phyloP scores from a whole-genome alignment of 2,888 invertebrate genomes.

The Nomada lathburiana region DNA sequence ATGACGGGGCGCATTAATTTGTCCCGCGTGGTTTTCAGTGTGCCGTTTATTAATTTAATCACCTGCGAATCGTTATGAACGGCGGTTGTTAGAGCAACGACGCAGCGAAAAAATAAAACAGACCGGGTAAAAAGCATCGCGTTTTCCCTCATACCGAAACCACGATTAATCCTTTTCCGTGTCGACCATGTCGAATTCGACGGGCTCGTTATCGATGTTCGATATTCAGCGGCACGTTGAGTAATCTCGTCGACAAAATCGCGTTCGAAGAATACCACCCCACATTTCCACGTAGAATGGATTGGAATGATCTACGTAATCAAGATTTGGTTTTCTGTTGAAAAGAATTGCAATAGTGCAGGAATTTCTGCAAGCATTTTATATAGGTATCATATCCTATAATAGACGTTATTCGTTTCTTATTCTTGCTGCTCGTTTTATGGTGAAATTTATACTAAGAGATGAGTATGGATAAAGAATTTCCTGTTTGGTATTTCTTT shows the following conservation, averaged over 20 bases:
- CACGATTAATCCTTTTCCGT: constrained; percentile 41
- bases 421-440: not conserved
- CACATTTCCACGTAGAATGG: constrained; percentile 4
- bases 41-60: constrained; percentile 40
- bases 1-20: constrained; percentile 21
- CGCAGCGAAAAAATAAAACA: not conserved
- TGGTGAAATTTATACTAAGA: not conserved
- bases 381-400: too few relatives aligned
- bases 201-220: constrained; percentile 52
- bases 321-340: not conserved
- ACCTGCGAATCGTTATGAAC: constrained; percentile 12
- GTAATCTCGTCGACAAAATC: constrained; percentile 36
- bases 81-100: constrained; percentile 1
- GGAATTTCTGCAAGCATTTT: not conserved
- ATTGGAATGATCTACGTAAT: constrained; percentile 17
- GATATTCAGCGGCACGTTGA: constrained; percentile 32
- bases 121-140: not conserved
- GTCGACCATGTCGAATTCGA: constrained; percentile 41
- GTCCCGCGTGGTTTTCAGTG: constrained; percentile 13
- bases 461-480: not conserved
- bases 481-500: not conserved
- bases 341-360: not conserved
- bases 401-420: not conserved
- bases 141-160: constrained; percentile 32
- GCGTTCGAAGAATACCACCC: constrained; percentile 20